These are phyloP conservation scores for Endomychus coccineus DNA, from an alignment of 2,888 invertebrate genomes.

Conservation along the genomic window DNA sequence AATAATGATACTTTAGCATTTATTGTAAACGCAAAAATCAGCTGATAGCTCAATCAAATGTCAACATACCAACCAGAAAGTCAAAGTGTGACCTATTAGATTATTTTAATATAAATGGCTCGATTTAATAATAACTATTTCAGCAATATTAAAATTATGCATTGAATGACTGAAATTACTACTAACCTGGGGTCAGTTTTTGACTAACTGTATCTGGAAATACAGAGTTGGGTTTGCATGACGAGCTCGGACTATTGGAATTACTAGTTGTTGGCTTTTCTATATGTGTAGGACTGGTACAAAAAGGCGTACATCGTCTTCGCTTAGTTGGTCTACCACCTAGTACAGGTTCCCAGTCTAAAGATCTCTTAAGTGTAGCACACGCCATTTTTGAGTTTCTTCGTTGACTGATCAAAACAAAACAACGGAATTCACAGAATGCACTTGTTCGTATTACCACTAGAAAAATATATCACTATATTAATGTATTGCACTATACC, in stretches of 20 bases:
- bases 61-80: too few relatives aligned
- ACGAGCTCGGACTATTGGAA: slow-evolving; percentile 45
- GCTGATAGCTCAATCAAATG: slow-evolving; percentile 20
- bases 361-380: slow-evolving; percentile 90
- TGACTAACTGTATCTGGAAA: slow-evolving; percentile 76
- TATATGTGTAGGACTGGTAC: slow-evolving; percentile 51
- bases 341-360: slow-evolving; percentile 90
- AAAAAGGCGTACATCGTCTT: slow-evolving; percentile 85
- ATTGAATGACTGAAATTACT: too few relatives aligned
- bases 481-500: slow-evolving; percentile 16
- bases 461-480: slow-evolving; percentile 22
- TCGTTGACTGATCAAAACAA: slow-evolving; percentile 29
- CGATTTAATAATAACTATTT: too few relatives aligned
- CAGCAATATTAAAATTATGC: too few relatives aligned
- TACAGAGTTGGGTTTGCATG: slow-evolving; percentile 55
- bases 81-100: too few relatives aligned
- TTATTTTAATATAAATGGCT: too few relatives aligned
- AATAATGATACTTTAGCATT: too few relatives aligned
- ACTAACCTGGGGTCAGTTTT: slow-evolving; percentile 85
- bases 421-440: slow-evolving; percentile 36
- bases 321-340: slow-evolving; percentile 82
- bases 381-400: slow-evolving; percentile 77
- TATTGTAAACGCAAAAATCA: too few relatives aligned
- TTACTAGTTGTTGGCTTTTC: slow-evolving; percentile 35
- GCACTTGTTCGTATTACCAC: slow-evolving; percentile 27